A percentile compares a stretch with the other conserved stretches of the same genome.
phyloP scores from a whole-genome alignment of 2,113 vertebrate genomes.

The Sialia sialis region DNA sequence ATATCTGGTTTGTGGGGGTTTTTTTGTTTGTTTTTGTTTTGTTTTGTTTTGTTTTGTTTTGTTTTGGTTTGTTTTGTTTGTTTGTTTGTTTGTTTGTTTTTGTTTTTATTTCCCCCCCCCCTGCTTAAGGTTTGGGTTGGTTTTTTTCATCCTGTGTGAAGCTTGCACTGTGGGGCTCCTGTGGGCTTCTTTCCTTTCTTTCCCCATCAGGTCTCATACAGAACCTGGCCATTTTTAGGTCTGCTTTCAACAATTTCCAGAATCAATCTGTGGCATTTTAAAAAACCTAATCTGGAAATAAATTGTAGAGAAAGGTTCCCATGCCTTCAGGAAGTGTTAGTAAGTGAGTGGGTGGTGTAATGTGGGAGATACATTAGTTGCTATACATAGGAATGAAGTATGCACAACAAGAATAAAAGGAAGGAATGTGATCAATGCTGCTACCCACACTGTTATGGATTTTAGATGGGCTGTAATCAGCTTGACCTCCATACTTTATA shows the following conservation, averaged over 20 bases:
- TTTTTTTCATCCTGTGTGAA: not conserved
- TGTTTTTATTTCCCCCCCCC: too few species aligned
- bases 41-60: too few species aligned
- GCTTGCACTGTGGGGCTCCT: not conserved
- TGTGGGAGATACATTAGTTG: conserved; percentile 23
- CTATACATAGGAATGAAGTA: conserved; percentile 37
- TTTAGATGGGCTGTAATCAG: not conserved
- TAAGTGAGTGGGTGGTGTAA: not conserved
- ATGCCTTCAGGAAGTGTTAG: conserved; percentile 31
- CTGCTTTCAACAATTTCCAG: conserved; percentile 11
- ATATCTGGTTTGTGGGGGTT: not conserved
- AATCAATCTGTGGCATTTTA: conserved; percentile 5
- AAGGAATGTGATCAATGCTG: not conserved
- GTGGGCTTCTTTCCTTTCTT: not conserved
- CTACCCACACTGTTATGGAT: not conserved
- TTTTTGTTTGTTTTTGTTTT: too few species aligned
- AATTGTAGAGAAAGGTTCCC: not conserved
- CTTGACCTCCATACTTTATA: not conserved
- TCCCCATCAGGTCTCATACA: not conserved
- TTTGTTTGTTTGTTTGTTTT: accelerated
- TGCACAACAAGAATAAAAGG: conserved; percentile 4
- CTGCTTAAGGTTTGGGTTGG: not conserved
- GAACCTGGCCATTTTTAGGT: not conserved
- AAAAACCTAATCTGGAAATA: conserved; percentile 13
- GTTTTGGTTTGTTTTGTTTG: too few species aligned